Base-by-base conservation (phyloP, 2,113 vertebrate species). In the Larimichthys polyactis region DNA sequence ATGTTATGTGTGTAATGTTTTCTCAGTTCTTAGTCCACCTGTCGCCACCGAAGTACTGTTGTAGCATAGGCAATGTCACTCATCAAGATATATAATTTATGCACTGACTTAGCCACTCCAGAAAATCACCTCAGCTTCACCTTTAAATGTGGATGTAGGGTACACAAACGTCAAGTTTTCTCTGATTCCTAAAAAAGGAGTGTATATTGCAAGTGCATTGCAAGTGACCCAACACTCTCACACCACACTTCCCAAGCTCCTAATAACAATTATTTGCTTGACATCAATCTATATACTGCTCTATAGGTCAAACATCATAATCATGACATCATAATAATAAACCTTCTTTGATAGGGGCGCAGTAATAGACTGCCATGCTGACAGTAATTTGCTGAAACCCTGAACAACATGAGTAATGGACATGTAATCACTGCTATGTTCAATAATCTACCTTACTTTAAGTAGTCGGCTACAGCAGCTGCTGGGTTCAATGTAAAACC, bases 71-170 rank as follows among this genome's bases (percentile, higher is more conserved):
- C 24, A 80, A 55, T 29, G 55, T 65, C 52, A 24, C 40, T 67
- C 44, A 16, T 66, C 12, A 58, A 63, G 43, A 57, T 73, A 11
- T 74, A 54, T 79, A 49, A 57, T 49, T 17, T n/a, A 64, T 73
- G 16, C 12, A 3, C 49, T 10, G 44, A 32, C n/a, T 24, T 16
- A 46, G 57, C 11, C 11, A 16, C 36, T 22, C 44, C 44, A 60
- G 46, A 63, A 52, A 74, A 62, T 36, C 27, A 12, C 12, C 12
- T 36, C 29, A 9, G 2, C 29, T 27, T 67, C 14, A 29, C 9
- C 6, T 2, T 70, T 7, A 62, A 54, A 62, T 19, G 27, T 40
- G n/a, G 4, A 58, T 20, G 44, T 57, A 43, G 6, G 20, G 15
- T 19, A 44, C 51, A 40, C 9, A 54, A 66, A 1, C 17, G 11